Base-by-base conservation (phyloP, 2,113 vertebrate species). In the Gnathochromis pfefferi region DNA sequence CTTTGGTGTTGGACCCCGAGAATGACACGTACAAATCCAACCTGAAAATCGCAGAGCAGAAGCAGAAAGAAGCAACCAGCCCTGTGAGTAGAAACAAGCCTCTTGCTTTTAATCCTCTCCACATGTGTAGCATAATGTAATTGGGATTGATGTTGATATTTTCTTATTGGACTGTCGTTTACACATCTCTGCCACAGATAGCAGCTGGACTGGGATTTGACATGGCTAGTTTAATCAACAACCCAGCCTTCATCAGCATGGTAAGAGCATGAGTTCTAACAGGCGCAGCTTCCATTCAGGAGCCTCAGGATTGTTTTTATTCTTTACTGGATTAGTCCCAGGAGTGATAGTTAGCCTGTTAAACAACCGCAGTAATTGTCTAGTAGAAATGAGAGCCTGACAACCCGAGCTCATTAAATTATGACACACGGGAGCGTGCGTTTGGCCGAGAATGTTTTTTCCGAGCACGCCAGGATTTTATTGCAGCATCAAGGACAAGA, bases 171-270 rank as follows among this genome's bases (percentile, higher is more conserved):
- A 33, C 49, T 54, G 31, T 80, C 65, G 6, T 81, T 84, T 83
- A 53, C 45, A 7, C n/a, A 78, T 82, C 80, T 81, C 73, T 75
- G 7, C 84, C 42, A 75, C 96, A 99, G 98, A 98, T 97, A 85
- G 98, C 97, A 80, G 97, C 98, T 31, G 98, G 98, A 89, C 58
- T 98, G 93, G 98, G 98, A 81, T 99, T 99, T 91, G 99, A 99
- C 95, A 99, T 99, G 98, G 98, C 98, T 26, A 99, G 98, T 91
- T 96, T 99, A 94, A 99, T 99, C 96, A 99, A 99, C 95, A 99
- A 99, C 96, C 98, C 98, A 42, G 98, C 98, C 33, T 99, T 99
- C 96, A 99, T 99, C 94, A 99, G 98, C 94, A 99, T 99, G 99
- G 99, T 99, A 88, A 97, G 97, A 49, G 17, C 26, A 33, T 5